phyloP scores from a whole-genome alignment of 2,113 vertebrate genomes.

The Callorhinus ursinus region DNA sequence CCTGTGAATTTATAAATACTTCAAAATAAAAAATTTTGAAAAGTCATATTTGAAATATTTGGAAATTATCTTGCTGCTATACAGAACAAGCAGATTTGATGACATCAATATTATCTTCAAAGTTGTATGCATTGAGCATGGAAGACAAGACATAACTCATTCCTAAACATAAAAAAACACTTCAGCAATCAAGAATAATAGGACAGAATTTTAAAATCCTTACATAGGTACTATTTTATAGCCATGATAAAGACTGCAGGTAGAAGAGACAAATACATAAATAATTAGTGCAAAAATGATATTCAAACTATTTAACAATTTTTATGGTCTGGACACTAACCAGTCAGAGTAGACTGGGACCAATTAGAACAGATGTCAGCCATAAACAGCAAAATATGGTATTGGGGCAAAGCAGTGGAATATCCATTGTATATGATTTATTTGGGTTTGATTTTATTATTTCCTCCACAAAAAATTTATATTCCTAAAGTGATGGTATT shows the following conservation, averaged over 20 bases:
- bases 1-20: not conserved
- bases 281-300: not conserved
- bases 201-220: not conserved
- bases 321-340: not conserved
- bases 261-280: not conserved
- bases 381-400: not conserved
- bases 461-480: not conserved
- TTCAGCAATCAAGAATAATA: not conserved
- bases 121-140: not conserved
- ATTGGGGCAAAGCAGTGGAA: not conserved
- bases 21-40: not conserved
- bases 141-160: not conserved
- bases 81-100: not conserved
- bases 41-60: not conserved
- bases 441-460: not conserved
- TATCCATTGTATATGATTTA: not conserved
- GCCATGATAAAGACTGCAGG: not conserved
- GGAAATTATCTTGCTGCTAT: not conserved
- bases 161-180: not conserved
- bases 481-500: slow-evolving; percentile 34
- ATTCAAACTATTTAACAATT: not conserved
- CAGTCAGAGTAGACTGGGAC: not conserved
- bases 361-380: not conserved
- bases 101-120: not conserved
- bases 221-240: not conserved